Percentiles rank a stretch among this genome's conserved stretches.
These are phyloP conservation scores for Parnassius mnemosyne DNA, from an alignment of 2,888 invertebrate genomes.

Conservation along the genomic window DNA sequence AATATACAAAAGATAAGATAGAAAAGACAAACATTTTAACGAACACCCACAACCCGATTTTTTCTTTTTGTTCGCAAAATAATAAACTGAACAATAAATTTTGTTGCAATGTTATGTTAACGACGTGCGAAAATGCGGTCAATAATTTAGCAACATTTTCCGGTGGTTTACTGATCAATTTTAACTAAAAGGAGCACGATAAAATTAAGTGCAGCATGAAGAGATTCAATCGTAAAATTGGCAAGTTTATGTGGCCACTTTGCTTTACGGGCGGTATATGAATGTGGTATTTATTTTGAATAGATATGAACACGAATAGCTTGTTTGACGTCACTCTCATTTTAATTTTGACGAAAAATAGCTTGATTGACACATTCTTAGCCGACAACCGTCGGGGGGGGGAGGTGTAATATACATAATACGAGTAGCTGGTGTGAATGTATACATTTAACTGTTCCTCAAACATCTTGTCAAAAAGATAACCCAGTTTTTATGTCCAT, in stretches of 20 bases:
- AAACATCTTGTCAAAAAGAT: too few species aligned
- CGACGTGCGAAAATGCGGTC: neutral
- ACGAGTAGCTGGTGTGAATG: too few species aligned
- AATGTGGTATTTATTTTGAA: neutral
- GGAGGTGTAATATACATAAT: too few species aligned
- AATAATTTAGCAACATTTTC: slow-evolving; percentile 5
- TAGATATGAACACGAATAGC: neutral
- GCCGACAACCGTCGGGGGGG: too few species aligned
- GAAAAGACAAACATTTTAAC: too few species aligned
- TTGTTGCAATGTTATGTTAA: neutral
- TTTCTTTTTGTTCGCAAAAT: too few species aligned
- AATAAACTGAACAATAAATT: neutral
- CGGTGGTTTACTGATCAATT: slow-evolving; percentile 6
- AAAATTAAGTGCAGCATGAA: slow-evolving; percentile 23
- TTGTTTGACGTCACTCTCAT: slow-evolving; percentile 4
- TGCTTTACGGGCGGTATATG: slow-evolving; percentile 4
- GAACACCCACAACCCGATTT: too few species aligned
- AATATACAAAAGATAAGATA: too few species aligned
- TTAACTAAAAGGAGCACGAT: slow-evolving; percentile 13
- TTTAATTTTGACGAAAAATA: neutral
- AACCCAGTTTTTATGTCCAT: too few species aligned
- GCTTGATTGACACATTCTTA: too few species aligned
- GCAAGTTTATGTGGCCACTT: slow-evolving; percentile 17
- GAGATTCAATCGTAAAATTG: slow-evolving; percentile 21
- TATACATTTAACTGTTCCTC: too few species aligned